Evolutionary conservation across 2,113 vertebrate species (phyloP).

Genomic region (Eudorcas thomsonii): DNA sequence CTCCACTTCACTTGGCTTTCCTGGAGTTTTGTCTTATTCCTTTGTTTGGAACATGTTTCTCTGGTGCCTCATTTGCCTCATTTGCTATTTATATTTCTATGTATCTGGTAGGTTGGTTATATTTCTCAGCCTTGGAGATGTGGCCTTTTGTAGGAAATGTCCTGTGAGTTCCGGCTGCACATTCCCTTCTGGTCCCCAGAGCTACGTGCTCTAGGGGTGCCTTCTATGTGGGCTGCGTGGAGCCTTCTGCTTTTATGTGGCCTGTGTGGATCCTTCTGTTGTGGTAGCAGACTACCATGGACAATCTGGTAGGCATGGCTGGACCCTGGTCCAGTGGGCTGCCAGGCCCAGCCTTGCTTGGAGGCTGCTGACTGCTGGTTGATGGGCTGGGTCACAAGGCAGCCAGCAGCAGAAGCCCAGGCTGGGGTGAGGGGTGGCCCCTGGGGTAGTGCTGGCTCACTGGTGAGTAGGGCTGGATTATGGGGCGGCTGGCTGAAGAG

Average conservation of each 20-base stretch:
- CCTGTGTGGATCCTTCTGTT: neutral
- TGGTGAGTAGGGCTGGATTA: neutral
- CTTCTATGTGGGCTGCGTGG: too few species aligned
- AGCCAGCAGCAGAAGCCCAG: neutral
- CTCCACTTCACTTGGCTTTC: neutral
- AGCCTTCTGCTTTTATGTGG: too few species aligned
- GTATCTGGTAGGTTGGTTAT: neutral
- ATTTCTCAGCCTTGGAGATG: neutral
- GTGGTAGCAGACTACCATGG: neutral
- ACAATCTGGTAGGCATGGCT: neutral
- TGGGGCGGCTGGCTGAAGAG: neutral
- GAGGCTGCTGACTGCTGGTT: neutral
- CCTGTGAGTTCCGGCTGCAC: neutral
- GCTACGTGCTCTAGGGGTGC: neutral
- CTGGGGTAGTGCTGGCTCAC: neutral
- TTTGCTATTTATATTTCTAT: neutral
- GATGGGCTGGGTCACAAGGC: neutral
- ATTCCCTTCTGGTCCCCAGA: neutral
- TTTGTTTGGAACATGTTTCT: neutral
- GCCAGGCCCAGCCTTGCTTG: neutral
- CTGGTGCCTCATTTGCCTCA: neutral
- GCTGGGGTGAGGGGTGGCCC: accelerated
- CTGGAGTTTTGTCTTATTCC: neutral
- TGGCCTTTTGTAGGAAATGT: neutral
- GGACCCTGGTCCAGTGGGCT: neutral